Evolutionary conservation across 2,888 invertebrate genomes (phyloP).

Genomic region (Tridacna gigas): DNA sequence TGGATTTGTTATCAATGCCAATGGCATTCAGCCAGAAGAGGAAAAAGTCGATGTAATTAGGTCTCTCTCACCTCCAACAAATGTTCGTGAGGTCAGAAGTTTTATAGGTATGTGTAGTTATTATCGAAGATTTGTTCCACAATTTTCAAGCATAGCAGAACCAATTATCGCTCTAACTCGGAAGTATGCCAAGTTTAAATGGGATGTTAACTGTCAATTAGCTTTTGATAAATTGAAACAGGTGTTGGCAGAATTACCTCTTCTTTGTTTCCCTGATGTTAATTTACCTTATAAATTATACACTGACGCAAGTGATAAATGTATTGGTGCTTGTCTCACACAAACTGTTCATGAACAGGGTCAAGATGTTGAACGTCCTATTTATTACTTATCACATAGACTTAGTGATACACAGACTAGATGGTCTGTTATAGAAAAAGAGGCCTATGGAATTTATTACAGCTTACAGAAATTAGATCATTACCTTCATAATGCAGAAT

Average conservation of each 20-base stretch:
- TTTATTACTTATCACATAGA: slow-evolving; percentile 37
- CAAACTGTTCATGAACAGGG: neutral
- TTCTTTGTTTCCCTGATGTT: slow-evolving; percentile 18
- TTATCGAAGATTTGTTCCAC: slow-evolving; percentile 50
- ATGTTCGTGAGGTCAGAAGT: too few relatives aligned
- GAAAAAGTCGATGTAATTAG: slow-evolving; percentile 41
- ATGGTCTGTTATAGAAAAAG: slow-evolving; percentile 43
- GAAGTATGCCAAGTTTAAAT: too few relatives aligned
- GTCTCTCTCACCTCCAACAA: too few relatives aligned
- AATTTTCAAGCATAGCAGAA: slow-evolving; percentile 45
- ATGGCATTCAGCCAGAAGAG: slow-evolving; percentile 46
- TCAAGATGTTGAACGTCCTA: slow-evolving; percentile 18
- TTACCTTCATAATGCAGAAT: slow-evolving; percentile 40
- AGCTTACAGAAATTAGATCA: slow-evolving; percentile 37
- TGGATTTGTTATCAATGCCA: slow-evolving; percentile 37
- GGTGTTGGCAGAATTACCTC: slow-evolving; percentile 9
- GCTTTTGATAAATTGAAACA: too few relatives aligned
- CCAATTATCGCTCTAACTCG: slow-evolving; percentile 32
- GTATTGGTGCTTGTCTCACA: slow-evolving; percentile 25
- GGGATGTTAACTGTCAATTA: too few relatives aligned
- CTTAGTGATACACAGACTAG: slow-evolving; percentile 37
- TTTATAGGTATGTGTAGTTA: too few relatives aligned
- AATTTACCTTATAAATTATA: slow-evolving; percentile 16
- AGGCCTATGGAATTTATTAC: slow-evolving; percentile 37
- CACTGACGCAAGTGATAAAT: slow-evolving; percentile 30